Evolutionary conservation across 2,113 vertebrate species (phyloP).

Genomic region (Xenopus tropicalis): DNA sequence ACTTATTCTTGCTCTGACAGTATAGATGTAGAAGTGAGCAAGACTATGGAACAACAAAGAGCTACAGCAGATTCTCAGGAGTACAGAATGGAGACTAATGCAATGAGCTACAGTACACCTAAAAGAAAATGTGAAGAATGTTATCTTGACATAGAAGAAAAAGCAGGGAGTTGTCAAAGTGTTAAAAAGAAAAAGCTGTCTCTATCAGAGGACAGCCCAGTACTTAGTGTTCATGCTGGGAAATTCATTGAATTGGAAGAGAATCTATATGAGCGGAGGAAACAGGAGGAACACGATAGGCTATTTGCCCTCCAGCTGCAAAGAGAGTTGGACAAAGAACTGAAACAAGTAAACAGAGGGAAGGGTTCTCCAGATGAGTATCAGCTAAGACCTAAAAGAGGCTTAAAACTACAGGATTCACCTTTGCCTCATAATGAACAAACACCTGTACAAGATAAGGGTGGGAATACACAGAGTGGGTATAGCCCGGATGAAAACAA

Average conservation of each 20-base stretch:
- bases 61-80: not conserved
- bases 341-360: constrained; percentile 61
- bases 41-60: not conserved
- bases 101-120: constrained; percentile 1
- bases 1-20: not conserved
- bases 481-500: constrained; percentile 58
- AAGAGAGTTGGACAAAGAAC: constrained; percentile 72
- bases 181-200: constrained; percentile 32
- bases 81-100: no score
- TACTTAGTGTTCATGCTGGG: constrained; percentile 49
- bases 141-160: constrained; percentile 37
- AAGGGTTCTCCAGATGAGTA: constrained; percentile 82
- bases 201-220: constrained; percentile 21
- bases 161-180: not conserved
- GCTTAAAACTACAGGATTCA: constrained; percentile 33
- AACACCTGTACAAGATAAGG: constrained; percentile 30
- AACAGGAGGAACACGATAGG: constrained; percentile 85
- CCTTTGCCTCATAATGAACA: constrained; percentile 9
- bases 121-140: constrained; percentile 57
- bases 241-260: constrained; percentile 64
- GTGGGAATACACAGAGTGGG: constrained; percentile 34
- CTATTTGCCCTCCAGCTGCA: constrained; percentile 79
- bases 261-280: constrained; percentile 61
- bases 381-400: constrained; percentile 62
- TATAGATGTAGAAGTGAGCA: not conserved